phyloP scores from a whole-genome alignment of 2,797 vertebrate genomes.

The Spheniscus humboldti region DNA sequence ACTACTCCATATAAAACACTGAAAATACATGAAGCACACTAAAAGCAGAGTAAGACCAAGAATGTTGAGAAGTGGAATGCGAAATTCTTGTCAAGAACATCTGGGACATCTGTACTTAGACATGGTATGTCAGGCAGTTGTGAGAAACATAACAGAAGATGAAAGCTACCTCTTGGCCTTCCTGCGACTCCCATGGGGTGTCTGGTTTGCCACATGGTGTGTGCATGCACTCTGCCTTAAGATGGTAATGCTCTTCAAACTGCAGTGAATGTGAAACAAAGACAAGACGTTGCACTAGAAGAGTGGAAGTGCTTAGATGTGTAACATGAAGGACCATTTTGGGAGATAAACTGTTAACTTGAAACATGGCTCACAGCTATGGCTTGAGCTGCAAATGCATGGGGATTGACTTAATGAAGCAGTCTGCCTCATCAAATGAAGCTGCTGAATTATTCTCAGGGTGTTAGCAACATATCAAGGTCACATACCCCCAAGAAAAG shows the following conservation, averaged over 20 bases:
- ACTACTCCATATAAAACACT: neutral
- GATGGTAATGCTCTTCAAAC: neutral
- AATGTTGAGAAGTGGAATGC: neutral
- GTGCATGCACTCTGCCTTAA: neutral
- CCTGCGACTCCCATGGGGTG: fast-evolving
- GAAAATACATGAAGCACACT: neutral
- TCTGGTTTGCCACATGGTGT: neutral
- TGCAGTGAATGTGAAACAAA: neutral
- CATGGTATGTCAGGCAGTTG: neutral
- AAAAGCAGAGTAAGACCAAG: neutral
- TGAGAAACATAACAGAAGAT: neutral
- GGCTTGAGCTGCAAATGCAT: neutral
- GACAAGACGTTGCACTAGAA: neutral
- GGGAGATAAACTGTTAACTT: neutral
- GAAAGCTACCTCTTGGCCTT: neutral
- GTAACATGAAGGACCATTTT: neutral
- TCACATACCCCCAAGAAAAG: neutral
- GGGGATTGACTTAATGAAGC: neutral
- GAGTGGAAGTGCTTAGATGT: fast-evolving
- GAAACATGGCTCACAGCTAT: neutral
- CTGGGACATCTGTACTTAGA: neutral
- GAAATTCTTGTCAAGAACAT: neutral
- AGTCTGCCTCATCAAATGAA: neutral
- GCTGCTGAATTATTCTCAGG: neutral
- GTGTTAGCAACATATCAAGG: neutral